Evolutionary conservation across 1,140 invertebrate species (phyloP), one percentile per base, ranked within the genome.

Genomic region (Drosophila bocqueti): DNA sequence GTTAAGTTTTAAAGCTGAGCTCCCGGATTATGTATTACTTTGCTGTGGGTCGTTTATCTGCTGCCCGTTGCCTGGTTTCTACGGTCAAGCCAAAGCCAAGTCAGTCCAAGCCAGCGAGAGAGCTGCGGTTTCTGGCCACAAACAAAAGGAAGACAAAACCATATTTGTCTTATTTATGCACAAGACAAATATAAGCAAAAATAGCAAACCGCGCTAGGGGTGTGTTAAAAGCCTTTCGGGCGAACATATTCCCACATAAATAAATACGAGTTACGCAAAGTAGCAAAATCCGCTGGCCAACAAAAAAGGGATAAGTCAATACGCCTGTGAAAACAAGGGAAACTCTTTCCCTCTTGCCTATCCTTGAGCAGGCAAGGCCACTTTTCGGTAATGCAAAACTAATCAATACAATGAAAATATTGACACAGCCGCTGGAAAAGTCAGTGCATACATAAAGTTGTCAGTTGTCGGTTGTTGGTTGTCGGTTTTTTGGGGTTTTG

Each of bases 1-100:
- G 85, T 79, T 79, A 90, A 89, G 85, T 89, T 89, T 89, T 89
- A 85, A 85, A 84, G 79, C 85, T 89, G 78, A 89, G 85, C 85
- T 66, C 54, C 49, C 47, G 79, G 85, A 89, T 89, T 89, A 89
- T 85, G 78, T 89, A 79, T 89, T 82, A 90, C 85, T 89, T 89
- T 89, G 85, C 64, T 59, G 79, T 67, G 85, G 74, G 54, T 73
- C 67, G 67, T 72, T 73, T 73, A 73, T 73, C 72, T 76, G 60
- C 52, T 66, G 73, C 34, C 71, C 55, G 76, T 45, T 75, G 72
- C 54, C 72, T 62, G 80, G 69, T 72, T 79, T 83, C 73, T 89
- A 86, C 61, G 76, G 76, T 64, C 81, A 81, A 60, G 66, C 61
- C 63, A 60, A 62, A 57, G 66, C 61, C 63, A 60, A 62, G 31